phyloP scores from a whole-genome alignment of 2,113 vertebrate species.

The Cryptotis parvus region DNA sequence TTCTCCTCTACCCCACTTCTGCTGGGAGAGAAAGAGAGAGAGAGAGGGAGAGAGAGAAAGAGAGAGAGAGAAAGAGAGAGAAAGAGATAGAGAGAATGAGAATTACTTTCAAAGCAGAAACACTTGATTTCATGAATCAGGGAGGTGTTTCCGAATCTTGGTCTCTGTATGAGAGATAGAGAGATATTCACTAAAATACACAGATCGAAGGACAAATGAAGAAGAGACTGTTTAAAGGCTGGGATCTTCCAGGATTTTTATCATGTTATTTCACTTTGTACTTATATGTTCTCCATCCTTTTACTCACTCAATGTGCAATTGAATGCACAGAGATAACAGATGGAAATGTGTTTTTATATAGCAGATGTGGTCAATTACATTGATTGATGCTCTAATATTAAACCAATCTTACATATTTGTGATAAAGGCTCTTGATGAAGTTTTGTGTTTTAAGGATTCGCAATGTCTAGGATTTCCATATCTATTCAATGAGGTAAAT shows the following conservation, averaged over 20 bases:
- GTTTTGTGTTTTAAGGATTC: slow-evolving; percentile 4
- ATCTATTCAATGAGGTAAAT: not conserved
- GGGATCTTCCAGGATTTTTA: not conserved
- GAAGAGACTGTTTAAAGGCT: not conserved
- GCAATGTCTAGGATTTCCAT: not conserved
- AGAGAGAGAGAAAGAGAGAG: not conserved
- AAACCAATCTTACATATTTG: not conserved
- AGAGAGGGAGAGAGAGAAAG: not conserved
- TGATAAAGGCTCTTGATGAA: not conserved
- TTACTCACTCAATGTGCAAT: not conserved
- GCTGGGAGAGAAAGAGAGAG: too few species aligned
- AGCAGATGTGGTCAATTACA: not conserved
- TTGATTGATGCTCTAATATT: not conserved
- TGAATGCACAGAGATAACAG: not conserved
- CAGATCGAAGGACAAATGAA: not conserved
- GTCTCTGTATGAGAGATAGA: not conserved
- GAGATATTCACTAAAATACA: not conserved
- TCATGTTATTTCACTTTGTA: not conserved
- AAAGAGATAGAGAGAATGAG: not conserved
- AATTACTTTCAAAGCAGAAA: not conserved
- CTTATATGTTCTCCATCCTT: not conserved
- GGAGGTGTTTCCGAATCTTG: not conserved
- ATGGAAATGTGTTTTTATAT: not conserved
- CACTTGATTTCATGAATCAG: not conserved
- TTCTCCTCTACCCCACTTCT: too few species aligned